These are phyloP conservation scores for Liparis tanakae DNA, from an alignment of 2,797 vertebrate genomes.

Conservation along the genomic window DNA sequence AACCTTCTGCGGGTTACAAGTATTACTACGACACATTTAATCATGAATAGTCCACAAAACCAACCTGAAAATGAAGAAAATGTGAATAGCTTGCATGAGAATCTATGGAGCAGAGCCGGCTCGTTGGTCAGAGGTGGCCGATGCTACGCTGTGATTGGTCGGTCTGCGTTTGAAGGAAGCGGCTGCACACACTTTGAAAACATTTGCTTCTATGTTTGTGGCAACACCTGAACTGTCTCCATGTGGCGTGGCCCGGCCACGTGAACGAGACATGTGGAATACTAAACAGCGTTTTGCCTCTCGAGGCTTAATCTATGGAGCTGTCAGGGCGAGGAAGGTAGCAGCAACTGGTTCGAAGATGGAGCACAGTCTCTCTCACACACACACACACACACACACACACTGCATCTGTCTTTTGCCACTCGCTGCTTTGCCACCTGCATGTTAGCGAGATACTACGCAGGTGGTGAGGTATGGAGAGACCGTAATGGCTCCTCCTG, in stretches of 20 bases:
- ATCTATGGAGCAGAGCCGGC: too few species aligned
- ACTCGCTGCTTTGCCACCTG: constrained; percentile 42
- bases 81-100: too few species aligned
- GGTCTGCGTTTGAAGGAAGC: neutral
- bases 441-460: constrained; percentile 34
- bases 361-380: constrained; percentile 42
- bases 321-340: constrained; percentile 53
- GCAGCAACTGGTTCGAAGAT: constrained; percentile 44
- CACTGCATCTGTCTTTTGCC: constrained; percentile 42
- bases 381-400: constrained; percentile 19
- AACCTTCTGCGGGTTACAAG: too few species aligned
- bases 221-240: constrained; percentile 35
- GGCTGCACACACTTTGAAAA: constrained; percentile 2
- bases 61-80: too few species aligned
- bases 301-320: constrained; percentile 68
- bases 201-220: constrained; percentile 40
- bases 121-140: too few species aligned
- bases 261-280: constrained; percentile 44
- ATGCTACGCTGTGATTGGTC: neutral
- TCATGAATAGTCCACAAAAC: too few species aligned
- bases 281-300: constrained; percentile 60
- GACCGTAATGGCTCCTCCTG: constrained; percentile 48
- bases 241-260: constrained; percentile 36
- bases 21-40: too few species aligned
- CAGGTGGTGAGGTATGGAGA: constrained; percentile 43